Percentiles rank a stretch among this genome's conserved stretches.
phyloP scores from a whole-genome alignment of 1,140 invertebrate genomes.

The Microplitis demolitor region DNA sequence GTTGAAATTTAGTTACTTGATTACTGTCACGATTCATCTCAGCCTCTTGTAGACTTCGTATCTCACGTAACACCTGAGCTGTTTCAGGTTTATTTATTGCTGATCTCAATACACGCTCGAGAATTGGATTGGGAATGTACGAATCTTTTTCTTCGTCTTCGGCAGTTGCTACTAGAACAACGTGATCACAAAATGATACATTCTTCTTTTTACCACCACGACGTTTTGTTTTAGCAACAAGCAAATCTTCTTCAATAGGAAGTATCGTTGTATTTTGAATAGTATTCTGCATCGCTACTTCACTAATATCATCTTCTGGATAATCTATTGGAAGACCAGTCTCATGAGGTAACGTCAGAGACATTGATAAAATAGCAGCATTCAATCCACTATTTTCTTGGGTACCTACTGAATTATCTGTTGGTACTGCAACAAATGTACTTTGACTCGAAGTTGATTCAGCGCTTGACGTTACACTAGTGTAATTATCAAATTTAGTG shows the following conservation, averaged over 20 bases:
- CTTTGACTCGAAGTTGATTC: slow-evolving; percentile 48
- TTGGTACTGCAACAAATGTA: slow-evolving; percentile 33
- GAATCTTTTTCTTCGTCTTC: slow-evolving; percentile 89
- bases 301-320: slow-evolving; percentile 59
- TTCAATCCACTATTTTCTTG: slow-evolving; percentile 50
- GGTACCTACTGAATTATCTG: slow-evolving; percentile 12
- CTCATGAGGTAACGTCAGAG: slow-evolving; percentile 55
- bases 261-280: slow-evolving; percentile 58
- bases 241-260: slow-evolving; percentile 54
- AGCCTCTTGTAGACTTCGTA: slow-evolving; percentile 58
- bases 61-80: slow-evolving; percentile 61
- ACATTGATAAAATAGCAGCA: slow-evolving; percentile 54
- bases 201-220: slow-evolving; percentile 82
- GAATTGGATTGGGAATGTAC: slow-evolving; percentile 88
- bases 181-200: slow-evolving; percentile 92
- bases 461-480: slow-evolving; percentile 39
- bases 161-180: slow-evolving; percentile 87
- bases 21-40: slow-evolving; percentile 54
- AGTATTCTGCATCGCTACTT: slow-evolving; percentile 59
- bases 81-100: slow-evolving; percentile 77
- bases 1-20: slow-evolving; percentile 51
- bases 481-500: slow-evolving; percentile 36
- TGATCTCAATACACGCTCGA: slow-evolving; percentile 82
- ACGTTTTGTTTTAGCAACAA: slow-evolving; percentile 59
- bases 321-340: slow-evolving; percentile 57